These are phyloP conservation scores for Solenopsis invicta DNA, from an alignment of 1,140 invertebrate species.

Conservation along the genomic window DNA sequence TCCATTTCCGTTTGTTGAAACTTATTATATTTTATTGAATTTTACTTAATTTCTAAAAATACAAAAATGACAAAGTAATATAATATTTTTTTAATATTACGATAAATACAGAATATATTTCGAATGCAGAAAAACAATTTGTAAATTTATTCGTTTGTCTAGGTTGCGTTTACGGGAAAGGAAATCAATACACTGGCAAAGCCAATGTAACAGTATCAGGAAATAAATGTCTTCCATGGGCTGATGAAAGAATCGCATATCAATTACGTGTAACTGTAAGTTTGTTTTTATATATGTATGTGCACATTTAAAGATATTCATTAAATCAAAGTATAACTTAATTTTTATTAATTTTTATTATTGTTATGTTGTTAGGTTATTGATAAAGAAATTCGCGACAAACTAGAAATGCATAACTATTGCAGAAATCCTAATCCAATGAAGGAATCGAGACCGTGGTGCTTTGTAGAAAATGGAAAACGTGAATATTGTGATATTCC, in stretches of 20 bases:
- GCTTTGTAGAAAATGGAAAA: constrained; percentile 84
- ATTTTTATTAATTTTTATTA: constrained; percentile 40
- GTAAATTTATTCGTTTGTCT: constrained; percentile 7
- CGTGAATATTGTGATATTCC: constrained; percentile 89
- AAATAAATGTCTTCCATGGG: constrained; percentile 87
- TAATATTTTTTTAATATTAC: not conserved
- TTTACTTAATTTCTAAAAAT: not conserved
- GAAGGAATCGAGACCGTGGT: constrained; percentile 88
- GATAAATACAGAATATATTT: not conserved
- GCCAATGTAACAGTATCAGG: constrained; percentile 87
- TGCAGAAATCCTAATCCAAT: constrained; percentile 88
- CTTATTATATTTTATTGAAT: not conserved
- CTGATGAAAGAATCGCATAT: constrained; percentile 81
- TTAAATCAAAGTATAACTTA: not conserved
- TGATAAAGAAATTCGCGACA: constrained; percentile 76
- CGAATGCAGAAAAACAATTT: not conserved
- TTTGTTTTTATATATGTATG: constrained; percentile 24
- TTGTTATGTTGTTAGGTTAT: constrained; percentile 78
- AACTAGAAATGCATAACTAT: constrained; percentile 86
- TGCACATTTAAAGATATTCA: not conserved
- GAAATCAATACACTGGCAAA: constrained; percentile 86
- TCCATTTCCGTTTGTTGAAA: too few species aligned
- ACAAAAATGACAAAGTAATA: not conserved
- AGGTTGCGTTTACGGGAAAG: constrained; percentile 87
- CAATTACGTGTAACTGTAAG: constrained; percentile 81